Percentiles rank a stretch among this genome's conserved stretches.
Conservation (phyloP, 2,113 vertebrate genomes). For the Canis aureus region DNA sequence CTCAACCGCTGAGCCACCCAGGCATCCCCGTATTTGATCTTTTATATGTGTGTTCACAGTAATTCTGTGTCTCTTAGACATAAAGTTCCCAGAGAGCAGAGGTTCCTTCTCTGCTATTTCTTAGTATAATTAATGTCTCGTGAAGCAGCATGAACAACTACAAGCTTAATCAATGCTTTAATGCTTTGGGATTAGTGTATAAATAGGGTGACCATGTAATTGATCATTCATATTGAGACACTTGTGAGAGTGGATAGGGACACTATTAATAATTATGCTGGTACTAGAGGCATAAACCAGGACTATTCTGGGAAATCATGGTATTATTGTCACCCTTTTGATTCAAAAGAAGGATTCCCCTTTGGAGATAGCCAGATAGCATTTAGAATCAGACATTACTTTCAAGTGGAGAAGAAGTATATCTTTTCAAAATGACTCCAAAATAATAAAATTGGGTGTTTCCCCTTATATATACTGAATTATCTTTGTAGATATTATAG, state of each 20-base stretch:
- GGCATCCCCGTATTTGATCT: background rate
- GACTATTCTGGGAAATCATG: background rate
- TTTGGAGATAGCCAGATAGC: background rate
- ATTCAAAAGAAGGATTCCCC: background rate
- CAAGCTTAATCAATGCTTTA: conserved; percentile 53
- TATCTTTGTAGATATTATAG: background rate
- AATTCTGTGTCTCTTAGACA: background rate
- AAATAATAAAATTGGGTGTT: conserved; percentile 26
- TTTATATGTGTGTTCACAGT: background rate
- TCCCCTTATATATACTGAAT: conserved; percentile 7
- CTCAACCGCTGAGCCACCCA: no score
- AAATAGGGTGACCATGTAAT: conserved; percentile 14
- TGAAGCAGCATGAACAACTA: conserved; percentile 2
- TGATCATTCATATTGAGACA: conserved; percentile 53
- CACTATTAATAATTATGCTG: conserved; percentile 43
- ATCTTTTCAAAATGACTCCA: background rate
- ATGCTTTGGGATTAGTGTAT: conserved; percentile 41
- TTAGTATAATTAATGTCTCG: conserved; percentile 45
- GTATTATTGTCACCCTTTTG: background rate
- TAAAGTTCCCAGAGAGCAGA: conserved; percentile 18
- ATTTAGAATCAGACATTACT: background rate
- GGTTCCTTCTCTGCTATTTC: background rate
- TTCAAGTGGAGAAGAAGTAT: background rate
- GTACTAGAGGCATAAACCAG: background rate
- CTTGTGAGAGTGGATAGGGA: conserved; percentile 8